These are phyloP conservation scores for Gallinago media DNA, from an alignment of 2,113 vertebrate genomes.

Conservation along the genomic window DNA sequence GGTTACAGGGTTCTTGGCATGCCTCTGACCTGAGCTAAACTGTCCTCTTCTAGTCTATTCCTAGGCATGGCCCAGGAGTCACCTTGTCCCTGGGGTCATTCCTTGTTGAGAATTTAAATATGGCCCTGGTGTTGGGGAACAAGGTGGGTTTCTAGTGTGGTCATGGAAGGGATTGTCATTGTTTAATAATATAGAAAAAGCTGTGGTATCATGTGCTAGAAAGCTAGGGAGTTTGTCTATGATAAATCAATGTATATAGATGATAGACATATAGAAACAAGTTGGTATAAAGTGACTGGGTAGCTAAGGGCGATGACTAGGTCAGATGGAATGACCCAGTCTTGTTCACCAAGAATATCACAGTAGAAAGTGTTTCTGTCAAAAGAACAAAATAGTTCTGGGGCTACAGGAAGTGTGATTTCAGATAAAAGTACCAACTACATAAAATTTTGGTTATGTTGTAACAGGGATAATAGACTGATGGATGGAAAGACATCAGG, in stretches of 20 bases:
- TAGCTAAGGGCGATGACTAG: background rate
- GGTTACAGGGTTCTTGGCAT: background rate
- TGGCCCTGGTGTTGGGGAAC: background rate
- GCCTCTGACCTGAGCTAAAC: background rate
- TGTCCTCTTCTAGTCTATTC: background rate
- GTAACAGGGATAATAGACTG: background rate
- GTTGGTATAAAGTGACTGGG: background rate
- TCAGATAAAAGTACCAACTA: background rate
- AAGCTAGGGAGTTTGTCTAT: background rate
- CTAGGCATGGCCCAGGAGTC: background rate
- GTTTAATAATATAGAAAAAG: background rate
- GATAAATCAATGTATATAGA: background rate
- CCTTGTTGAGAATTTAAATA: background rate
- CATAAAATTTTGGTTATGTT: background rate
- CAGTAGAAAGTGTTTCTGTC: background rate
- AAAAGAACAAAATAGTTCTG: background rate
- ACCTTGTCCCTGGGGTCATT: background rate
- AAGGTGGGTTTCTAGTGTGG: fast-evolving
- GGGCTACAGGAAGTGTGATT: background rate
- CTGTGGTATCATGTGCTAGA: background rate
- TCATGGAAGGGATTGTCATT: background rate
- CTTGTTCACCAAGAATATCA: background rate
- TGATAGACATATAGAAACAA: background rate
- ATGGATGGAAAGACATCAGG: background rate
- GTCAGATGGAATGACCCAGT: background rate